These are phyloP conservation scores for Orthonevra nobilis DNA, from an alignment of 2,888 invertebrate genomes.

Conservation along the genomic window DNA sequence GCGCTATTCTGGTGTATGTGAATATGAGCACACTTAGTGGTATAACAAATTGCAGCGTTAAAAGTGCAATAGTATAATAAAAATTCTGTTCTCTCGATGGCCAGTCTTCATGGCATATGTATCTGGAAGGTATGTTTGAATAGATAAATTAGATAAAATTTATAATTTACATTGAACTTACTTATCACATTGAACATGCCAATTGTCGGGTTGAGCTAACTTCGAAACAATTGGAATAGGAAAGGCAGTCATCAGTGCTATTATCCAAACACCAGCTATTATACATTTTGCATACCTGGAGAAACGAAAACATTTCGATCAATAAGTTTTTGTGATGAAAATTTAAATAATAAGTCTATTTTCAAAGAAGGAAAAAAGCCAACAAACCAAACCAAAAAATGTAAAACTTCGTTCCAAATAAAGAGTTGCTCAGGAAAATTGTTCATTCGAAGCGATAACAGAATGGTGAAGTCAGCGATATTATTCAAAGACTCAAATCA, in stretches of 20 bases:
- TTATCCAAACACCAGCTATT: constrained; percentile 79
- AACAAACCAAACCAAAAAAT: too few species aligned
- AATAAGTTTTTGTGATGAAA: too few species aligned
- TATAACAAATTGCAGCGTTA: constrained; percentile 91
- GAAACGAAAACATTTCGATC: constrained; percentile 50
- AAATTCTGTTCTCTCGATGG: constrained; percentile 83
- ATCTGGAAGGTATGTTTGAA: constrained; percentile 81
- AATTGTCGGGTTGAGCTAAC: constrained; percentile 83
- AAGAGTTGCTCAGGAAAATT: too few species aligned
- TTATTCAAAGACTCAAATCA: too few species aligned
- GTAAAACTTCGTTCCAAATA: too few species aligned
- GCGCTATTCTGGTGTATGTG: constrained; percentile 92
- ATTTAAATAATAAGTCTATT: too few species aligned
- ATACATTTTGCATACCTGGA: constrained; percentile 79
- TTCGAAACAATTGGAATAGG: constrained; percentile 90
- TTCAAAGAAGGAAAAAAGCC: too few species aligned
- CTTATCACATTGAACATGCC: constrained; percentile 85
- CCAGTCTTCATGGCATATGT: constrained; percentile 88
- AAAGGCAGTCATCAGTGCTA: constrained; percentile 88
- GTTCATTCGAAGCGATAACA: too few species aligned
- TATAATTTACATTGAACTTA: constrained; percentile 80
- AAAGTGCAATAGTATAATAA: constrained; percentile 88
- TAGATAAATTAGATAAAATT: neutral
- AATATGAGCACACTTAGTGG: constrained; percentile 90
- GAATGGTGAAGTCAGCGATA: too few species aligned